Evolutionary conservation across 2,888 invertebrate species (phyloP), one percentile per base, ranked within the genome.

Genomic region (Nephrotoma appendiculata): DNA sequence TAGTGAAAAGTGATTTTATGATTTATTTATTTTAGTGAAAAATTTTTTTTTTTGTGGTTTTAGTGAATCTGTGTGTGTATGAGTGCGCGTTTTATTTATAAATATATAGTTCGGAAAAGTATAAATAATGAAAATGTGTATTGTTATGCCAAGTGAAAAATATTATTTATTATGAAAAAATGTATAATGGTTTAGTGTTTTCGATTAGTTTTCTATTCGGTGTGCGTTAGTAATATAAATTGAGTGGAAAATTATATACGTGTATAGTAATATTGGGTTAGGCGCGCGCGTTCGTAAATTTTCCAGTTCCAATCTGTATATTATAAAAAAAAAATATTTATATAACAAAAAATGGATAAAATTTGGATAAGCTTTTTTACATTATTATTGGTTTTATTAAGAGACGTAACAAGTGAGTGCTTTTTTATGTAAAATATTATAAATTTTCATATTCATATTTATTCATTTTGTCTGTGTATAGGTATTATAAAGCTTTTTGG

Each of bases 311-410:
- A 52, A 48, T 48, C 9, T 9, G 12, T 12, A 57, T 19, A 11
- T 71, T 19, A 11, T 71, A 71, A 41, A 83, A n/a, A n/a, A 83
- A 83, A 41, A 83, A 41, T 41, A 83, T 31, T 31, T 15, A 83
- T 6, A 19, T 12, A 83, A 41, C 11, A 83, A 83, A 84, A n/a
- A 84, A 84, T 84, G 84, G 84, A 84, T 84, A 84, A 41, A 84
- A 41, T 84, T 84, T 84, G 84, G 84, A 84, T 84, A 84, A 84
- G 84, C 84, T 84, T 84, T 84, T 84, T 84, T 42, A 84, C 43
- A 41, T 84, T 84, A 84, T 42, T 84, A 84, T 42, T 84, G 43
- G 43, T 84, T 42, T 84, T 84, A 84, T 42, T 84, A 43, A 42
- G 43, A 84, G 84, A 84, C 43, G 84, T 84, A 84, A 84, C 84